These are phyloP conservation scores for Tanytarsus gracilentus DNA, from an alignment of 2,888 invertebrate species.

Conservation along the genomic window DNA sequence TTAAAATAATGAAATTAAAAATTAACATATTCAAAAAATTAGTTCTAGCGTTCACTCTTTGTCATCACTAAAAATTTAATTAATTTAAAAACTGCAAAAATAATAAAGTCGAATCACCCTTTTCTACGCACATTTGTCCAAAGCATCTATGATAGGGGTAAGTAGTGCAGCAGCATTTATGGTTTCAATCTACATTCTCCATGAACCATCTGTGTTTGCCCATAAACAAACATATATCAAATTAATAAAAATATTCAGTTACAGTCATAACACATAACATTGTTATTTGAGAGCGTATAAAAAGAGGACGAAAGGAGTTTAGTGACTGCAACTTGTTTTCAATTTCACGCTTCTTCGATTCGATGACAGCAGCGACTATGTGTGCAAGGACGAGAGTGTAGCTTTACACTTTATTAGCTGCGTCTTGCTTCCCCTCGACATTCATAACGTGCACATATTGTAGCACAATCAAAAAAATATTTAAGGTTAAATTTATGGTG, in stretches of 20 bases:
- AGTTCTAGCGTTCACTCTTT: no score
- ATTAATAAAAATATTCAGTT: constrained; percentile 29
- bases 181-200: not conserved
- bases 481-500: constrained; percentile 29
- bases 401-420: constrained; percentile 21
- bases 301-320: not conserved
- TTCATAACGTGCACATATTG: not conserved
- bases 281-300: not conserved
- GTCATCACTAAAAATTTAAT: constrained; percentile 1
- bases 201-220: constrained; percentile 28
- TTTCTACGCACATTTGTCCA: not conserved
- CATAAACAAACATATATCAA: constrained; percentile 29
- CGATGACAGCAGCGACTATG: constrained; percentile 21
- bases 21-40: no score
- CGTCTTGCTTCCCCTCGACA: not conserved
- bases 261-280: constrained; percentile 22
- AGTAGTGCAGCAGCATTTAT: constrained; percentile 5
- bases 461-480: constrained; percentile 28
- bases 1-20: no score
- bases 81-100: constrained; percentile 6
- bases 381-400: not conserved
- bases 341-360: constrained; percentile 29
- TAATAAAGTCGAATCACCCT: not conserved
- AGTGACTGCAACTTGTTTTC: constrained; percentile 13
- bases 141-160: not conserved